Base-by-base conservation (phyloP, 1,140 invertebrate species). In the Polypedilum vanderplanki region DNA sequence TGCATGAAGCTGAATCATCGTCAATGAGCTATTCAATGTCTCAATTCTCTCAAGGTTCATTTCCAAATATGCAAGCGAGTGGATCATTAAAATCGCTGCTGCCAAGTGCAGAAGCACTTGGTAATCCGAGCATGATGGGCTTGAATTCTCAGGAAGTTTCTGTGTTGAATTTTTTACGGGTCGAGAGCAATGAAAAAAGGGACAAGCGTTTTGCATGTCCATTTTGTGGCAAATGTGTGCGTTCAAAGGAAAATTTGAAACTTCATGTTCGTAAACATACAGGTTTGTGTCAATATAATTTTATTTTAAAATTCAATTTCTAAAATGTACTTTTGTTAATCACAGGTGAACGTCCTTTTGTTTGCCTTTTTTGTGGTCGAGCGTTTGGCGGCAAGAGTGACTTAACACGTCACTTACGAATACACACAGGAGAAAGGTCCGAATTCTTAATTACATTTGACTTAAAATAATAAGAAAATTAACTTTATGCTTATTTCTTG, bases 241-340 rank as follows among this genome's bases (percentile, higher is more conserved):
- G 92, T 22, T 93, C 92, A 7, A 93, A 94, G 80, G 92, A 94
- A 83, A 95, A 95, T 80, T 84, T 96, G 17, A 94, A 95, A 81
- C 83, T 94, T 73, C 94, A 95, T 81, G 93, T 95, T 3, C 85
- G 93, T 24, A 95, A 94, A 79, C 94, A 95, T 80, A 95, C 93
- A 0, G 65, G 65, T 70, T 18, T 18, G 65, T 18, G 17, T 18
- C n/a, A n/a, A n/a, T 15, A 8, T 57, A 7, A 57, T 2, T 3
- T 57, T 57, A 57, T 57, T 57, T 57, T 1, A 15, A 8, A 3
- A 15, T 57, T 57, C n/a, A n/a, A n/a, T n/a, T 57, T 12, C 8
- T 9, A 15, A 57, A 57, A 57, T 57, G 8, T 57, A 3, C 8
- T 15, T 18, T 67, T 70, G 20, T 20, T n/a, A 67, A 8, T 70